phyloP scores from a whole-genome alignment of 1,140 invertebrate species.

The Drusus annulatus region DNA sequence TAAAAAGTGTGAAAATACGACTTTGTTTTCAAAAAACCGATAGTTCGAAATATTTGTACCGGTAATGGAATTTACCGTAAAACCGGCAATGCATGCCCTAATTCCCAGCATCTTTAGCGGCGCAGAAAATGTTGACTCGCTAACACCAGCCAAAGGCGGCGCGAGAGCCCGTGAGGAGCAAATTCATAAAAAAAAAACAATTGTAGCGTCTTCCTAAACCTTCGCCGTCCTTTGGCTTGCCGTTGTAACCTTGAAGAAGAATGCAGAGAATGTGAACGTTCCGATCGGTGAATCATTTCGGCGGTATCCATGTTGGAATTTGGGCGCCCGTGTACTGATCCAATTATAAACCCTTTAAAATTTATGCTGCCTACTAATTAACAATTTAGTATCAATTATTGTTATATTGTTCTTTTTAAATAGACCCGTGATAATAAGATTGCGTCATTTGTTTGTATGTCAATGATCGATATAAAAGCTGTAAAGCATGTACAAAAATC shows the following conservation, averaged over 20 bases:
- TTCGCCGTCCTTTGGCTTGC: constrained; percentile 10
- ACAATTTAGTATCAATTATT: too few relatives aligned
- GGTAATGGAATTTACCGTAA: too few relatives aligned
- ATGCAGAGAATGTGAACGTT: constrained; percentile 37
- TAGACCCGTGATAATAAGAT: too few relatives aligned
- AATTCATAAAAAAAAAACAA: neutral
- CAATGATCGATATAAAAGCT: too few relatives aligned
- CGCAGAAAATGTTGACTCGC: neutral
- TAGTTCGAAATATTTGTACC: too few relatives aligned
- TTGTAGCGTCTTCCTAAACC: neutral
- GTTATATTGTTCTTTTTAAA: too few relatives aligned
- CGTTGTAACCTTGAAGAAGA: constrained; percentile 24
- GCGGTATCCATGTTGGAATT: constrained; percentile 22
- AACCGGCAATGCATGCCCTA: too few relatives aligned
- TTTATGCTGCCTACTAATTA: too few relatives aligned
- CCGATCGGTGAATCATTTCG: constrained; percentile 35
- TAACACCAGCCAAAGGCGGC: neutral
- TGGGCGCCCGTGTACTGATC: neutral
- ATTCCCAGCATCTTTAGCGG: neutral
- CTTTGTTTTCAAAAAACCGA: too few relatives aligned
- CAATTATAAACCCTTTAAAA: neutral
- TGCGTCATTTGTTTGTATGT: too few relatives aligned
- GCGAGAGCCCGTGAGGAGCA: neutral
- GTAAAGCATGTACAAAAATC: too few relatives aligned
- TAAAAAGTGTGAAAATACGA: too few relatives aligned